Percentiles rank a stretch among this genome's conserved stretches.
Conservation (phyloP, 2,888 invertebrate species). For the Hirtodrosophila duncani region DNA sequence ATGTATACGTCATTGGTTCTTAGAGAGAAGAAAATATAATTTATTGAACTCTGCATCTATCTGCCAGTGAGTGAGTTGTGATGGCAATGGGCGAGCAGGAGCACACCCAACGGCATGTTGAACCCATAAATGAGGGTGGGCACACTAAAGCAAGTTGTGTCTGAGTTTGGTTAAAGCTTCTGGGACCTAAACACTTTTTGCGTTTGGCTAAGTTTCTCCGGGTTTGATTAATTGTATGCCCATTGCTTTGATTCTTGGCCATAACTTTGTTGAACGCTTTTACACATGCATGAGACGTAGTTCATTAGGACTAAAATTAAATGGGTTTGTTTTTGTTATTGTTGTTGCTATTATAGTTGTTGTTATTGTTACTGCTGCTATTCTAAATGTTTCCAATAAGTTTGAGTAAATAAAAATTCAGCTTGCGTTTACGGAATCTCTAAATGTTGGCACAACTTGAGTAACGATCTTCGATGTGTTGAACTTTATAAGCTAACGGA, state of each 20-base stretch:
- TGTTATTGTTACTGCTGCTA: background rate
- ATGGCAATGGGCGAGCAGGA: constrained; percentile 1
- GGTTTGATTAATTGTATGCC: constrained; percentile 59
- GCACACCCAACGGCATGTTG: constrained; percentile 18
- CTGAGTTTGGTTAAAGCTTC: constrained; percentile 40
- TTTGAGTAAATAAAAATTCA: too few species aligned
- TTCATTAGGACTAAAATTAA: constrained; percentile 45
- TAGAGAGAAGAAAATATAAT: constrained; percentile 50
- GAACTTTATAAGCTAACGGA: too few species aligned
- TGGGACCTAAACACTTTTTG: constrained; percentile 59
- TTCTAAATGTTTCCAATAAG: too few species aligned
- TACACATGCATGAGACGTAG: constrained; percentile 52
- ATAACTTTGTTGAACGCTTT: constrained; percentile 50
- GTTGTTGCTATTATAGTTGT: constrained; percentile 4
- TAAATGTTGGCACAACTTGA: too few species aligned
- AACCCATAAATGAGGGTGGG: constrained; percentile 3
- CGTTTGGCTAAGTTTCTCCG: constrained; percentile 55
- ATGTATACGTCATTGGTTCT: constrained; percentile 58
- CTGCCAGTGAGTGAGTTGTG: constrained; percentile 38
- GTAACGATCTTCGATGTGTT: too few species aligned
- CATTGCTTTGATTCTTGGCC: constrained; percentile 57
- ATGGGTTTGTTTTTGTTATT: constrained; percentile 15
- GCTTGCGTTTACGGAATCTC: too few species aligned
- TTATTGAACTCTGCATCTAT: constrained; percentile 64
- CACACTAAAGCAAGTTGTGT: constrained; percentile 10